These are phyloP conservation scores for Sminthurinus signatus DNA, from an alignment of 1,140 invertebrate genomes.

Conservation along the genomic window DNA sequence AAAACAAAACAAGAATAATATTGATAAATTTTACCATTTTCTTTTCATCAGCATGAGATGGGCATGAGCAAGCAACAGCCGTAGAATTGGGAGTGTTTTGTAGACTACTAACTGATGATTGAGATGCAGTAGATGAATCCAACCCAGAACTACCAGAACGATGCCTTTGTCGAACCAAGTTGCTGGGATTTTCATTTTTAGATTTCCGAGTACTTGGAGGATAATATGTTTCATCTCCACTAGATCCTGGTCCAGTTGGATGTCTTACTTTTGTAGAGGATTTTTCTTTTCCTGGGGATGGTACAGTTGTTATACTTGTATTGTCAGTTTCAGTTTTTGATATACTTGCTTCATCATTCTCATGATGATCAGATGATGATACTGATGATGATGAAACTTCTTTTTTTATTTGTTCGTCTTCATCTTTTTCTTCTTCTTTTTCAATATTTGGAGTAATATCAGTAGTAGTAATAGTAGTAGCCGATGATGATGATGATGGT, in stretches of 20 bases:
- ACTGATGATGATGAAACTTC: neutral
- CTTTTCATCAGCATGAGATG: slow-evolving; percentile 2
- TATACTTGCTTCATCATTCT: no score
- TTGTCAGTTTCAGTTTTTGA: no score
- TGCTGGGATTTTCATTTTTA: neutral
- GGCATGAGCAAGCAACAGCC: no score
- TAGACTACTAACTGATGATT: no score
- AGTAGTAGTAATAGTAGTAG: no score
- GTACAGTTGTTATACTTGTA: neutral
- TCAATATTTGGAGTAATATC: no score
- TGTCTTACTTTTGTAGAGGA: neutral
- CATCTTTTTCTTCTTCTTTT: neutral
- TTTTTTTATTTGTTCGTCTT: neutral
- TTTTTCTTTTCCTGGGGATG: slow-evolving; percentile 3
- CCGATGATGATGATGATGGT: no score
- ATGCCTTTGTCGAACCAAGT: slow-evolving; percentile 8
- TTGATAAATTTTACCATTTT: slow-evolving; percentile 7
- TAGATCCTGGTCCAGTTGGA: slow-evolving; percentile 15
- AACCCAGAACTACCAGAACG: slow-evolving; percentile 1
- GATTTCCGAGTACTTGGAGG: slow-evolving; percentile 6
- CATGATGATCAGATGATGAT: neutral
- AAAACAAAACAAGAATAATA: no score
- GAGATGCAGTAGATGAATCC: no score
- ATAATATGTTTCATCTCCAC: slow-evolving; percentile 21
- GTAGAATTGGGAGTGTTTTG: neutral